These are phyloP conservation scores for Rotaria sp. DNA, from an alignment of 2,888 invertebrate species.

Conservation along the genomic window DNA sequence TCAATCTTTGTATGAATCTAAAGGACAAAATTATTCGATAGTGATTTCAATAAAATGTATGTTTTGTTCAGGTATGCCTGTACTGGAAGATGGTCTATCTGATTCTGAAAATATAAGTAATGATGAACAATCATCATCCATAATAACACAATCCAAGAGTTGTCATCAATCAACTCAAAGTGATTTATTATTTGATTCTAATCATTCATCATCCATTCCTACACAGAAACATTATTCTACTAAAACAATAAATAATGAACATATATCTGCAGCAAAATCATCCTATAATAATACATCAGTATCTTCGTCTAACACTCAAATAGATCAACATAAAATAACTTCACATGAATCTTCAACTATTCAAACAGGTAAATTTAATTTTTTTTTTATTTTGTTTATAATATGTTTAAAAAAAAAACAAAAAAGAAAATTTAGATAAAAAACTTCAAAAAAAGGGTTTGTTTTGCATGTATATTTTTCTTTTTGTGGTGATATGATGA, in stretches of 20 bases:
- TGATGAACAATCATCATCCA: neutral
- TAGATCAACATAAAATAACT: neutral
- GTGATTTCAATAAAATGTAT: neutral
- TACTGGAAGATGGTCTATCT: conserved; percentile 19
- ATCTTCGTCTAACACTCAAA: neutral
- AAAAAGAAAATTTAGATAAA: neutral
- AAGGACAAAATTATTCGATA: no score
- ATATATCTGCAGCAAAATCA: neutral
- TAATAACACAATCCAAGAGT: neutral
- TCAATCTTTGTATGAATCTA: no score
- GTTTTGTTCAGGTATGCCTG: neutral
- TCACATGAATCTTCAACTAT: neutral
- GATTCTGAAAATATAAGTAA: neutral
- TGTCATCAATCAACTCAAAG: conserved; percentile 22
- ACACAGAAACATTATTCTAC: neutral
- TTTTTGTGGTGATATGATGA: neutral
- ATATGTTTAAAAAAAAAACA: neutral
- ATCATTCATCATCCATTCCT: neutral
- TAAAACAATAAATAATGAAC: neutral
- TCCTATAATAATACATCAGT: neutral
- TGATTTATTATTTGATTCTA: neutral
- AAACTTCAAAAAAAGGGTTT: neutral
- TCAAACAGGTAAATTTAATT: neutral
- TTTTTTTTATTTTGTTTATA: neutral
- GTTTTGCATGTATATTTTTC: neutral